A percentile compares a stretch with the other conserved stretches of the same genome.
Conservation (phyloP, 2,888 invertebrate genomes). For the Yponomeuta evonymella region DNA sequence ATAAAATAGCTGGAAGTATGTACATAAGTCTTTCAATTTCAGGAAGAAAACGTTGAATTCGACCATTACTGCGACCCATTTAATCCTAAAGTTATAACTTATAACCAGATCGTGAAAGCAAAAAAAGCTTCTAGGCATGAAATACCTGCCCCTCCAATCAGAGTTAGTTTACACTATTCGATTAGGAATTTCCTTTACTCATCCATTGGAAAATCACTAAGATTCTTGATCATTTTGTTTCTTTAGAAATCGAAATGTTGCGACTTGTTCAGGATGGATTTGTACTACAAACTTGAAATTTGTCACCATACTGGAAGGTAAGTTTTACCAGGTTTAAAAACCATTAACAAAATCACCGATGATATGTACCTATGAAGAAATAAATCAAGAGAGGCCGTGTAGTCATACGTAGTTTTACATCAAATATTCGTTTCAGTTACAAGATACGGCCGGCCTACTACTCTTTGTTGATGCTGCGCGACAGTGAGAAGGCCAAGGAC, state of each 20-base stretch:
- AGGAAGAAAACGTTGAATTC: conserved; percentile 28
- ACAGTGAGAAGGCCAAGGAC: conserved; percentile 79
- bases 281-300: conserved; percentile 95
- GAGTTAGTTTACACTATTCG: conserved; percentile 55
- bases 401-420: not conserved
- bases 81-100: conserved; percentile 53
- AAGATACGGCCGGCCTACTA: conserved; percentile 95
- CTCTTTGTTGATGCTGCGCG: conserved; percentile 82
- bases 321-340: not conserved
- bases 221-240: not conserved
- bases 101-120: conserved; percentile 77
- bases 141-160: conserved; percentile 24
- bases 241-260: conserved; percentile 86
- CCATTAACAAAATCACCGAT: too few relatives aligned
- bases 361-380: not conserved
- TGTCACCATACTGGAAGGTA: conserved; percentile 94
- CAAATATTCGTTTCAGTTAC: conserved; percentile 76
- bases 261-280: conserved; percentile 84
- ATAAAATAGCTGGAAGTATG: too few relatives aligned
- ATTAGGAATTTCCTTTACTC: not conserved
- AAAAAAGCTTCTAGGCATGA: conserved; percentile 43
- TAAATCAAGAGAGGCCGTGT: not conserved
- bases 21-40: not conserved
- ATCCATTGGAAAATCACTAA: too few relatives aligned
- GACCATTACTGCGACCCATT: conserved; percentile 41